Base-by-base conservation (phyloP, 2,113 vertebrate species). In the Percopsis transmontana region DNA sequence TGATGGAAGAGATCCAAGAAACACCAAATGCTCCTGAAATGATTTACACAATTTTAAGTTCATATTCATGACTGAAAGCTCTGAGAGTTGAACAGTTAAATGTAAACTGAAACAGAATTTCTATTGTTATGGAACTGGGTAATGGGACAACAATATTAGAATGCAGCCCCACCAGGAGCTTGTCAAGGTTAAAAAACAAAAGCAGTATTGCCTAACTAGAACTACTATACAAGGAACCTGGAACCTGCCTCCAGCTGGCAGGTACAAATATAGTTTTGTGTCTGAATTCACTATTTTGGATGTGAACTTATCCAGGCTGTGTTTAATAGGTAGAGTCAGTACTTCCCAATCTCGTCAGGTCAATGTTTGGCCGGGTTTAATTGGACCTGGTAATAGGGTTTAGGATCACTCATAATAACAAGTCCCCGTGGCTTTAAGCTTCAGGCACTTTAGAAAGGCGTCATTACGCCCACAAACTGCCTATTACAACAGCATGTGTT, bases 371-470 rank as follows among this genome's bases (percentile, higher is more conserved):
- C 19, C 70, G 54, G 59, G 70, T 74, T 60, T 41, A 19, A 5
- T 66, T 67, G 61, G 33, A 66, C 62, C 42, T 68, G 59, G 69
- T 73, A 56, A 68, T 33, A 61, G 74, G 62, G 63, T 58, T 70
- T 33, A 24, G 16, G 72, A 33, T 70, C 74, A 58, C 70, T 56
- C 79, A 71, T 78, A 81, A 79, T 74, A 54, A 78, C 79, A 54
- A 63, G 62, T 74, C 78, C 61, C 66, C 53, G 80, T 80, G 76
- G 75, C 84, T 78, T 66, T 50, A 48, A 80, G 80, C 80, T 87
- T 61, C 77, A 89, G 88, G 85, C 87, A 89, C 89, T 90, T 91
- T 47, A 77, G 70, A 85, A 88, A 86, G 83, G 83, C 77, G 60
- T 80, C 55, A 68, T 72, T 68, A 74, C 70, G 75, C 80, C 76